phyloP scores from a whole-genome alignment of 2,888 invertebrate genomes.

The Apamea crenata region DNA sequence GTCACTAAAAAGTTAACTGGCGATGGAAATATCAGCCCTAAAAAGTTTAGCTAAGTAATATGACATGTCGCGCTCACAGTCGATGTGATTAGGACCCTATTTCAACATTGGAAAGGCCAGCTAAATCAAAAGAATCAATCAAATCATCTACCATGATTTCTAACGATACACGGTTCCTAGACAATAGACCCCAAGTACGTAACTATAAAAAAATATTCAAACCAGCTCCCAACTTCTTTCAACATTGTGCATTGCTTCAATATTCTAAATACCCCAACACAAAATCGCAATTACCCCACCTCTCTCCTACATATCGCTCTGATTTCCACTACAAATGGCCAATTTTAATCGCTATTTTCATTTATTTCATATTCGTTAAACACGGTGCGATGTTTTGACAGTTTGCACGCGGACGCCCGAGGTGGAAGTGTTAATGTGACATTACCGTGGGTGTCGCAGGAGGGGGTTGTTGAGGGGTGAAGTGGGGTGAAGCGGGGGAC shows the following conservation, averaged over 20 bases:
- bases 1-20: too few relatives aligned
- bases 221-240: neutral
- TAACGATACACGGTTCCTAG: neutral
- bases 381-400: slow-evolving; percentile 87
- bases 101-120: too few relatives aligned
- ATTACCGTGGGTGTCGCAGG: slow-evolving; percentile 77
- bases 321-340: slow-evolving; percentile 43
- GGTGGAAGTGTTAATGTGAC: slow-evolving; percentile 89
- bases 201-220: neutral
- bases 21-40: too few relatives aligned
- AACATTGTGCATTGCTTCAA: neutral
- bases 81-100: too few relatives aligned
- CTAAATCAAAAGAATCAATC: neutral
- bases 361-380: slow-evolving; percentile 83
- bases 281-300: slow-evolving; percentile 27
- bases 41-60: neutral
- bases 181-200: neutral
- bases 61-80: too few relatives aligned
- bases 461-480: slow-evolving; percentile 53
- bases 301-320: slow-evolving; percentile 2
- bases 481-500: slow-evolving; percentile 66
- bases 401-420: slow-evolving; percentile 78
- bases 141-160: too few relatives aligned
- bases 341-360: slow-evolving; percentile 74
- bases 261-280: slow-evolving; percentile 37